Conservation (phyloP, 2,113 vertebrate species). For the Ifrita kowaldi region DNA sequence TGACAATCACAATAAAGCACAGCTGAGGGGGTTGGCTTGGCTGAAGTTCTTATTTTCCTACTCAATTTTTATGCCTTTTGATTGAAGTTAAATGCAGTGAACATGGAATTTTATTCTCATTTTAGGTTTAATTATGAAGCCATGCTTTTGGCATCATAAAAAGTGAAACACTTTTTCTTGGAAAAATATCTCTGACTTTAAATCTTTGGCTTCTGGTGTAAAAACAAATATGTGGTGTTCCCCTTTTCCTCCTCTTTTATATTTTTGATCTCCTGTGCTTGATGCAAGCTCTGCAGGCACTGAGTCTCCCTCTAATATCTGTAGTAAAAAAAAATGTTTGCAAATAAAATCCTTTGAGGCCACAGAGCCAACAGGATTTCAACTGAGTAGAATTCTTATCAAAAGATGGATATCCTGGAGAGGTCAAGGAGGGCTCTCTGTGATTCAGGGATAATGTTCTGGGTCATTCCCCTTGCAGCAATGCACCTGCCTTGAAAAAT, state of each 20-base stretch:
- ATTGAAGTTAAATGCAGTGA: background rate
- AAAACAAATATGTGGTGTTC: background rate
- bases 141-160: background rate
- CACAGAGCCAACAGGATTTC: background rate
- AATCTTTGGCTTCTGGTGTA: background rate
- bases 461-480: background rate
- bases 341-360: background rate
- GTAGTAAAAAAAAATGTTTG: background rate
- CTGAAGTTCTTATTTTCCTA: slow-evolving; percentile 9
- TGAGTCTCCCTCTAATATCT: background rate
- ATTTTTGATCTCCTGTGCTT: background rate
- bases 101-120: background rate
- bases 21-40: background rate
- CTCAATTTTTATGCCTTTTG: slow-evolving; percentile 28
- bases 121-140: slow-evolving; percentile 30
- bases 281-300: background rate
- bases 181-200: background rate
- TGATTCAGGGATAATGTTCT: background rate
- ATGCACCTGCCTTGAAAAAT: background rate
- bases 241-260: background rate
- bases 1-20: slow-evolving; percentile 11
- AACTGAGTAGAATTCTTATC: background rate
- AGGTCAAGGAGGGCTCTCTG: background rate
- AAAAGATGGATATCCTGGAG: background rate
- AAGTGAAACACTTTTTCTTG: background rate